Evolutionary conservation across 2,113 vertebrate species (phyloP).

Genomic region (Zeus faber): DNA sequence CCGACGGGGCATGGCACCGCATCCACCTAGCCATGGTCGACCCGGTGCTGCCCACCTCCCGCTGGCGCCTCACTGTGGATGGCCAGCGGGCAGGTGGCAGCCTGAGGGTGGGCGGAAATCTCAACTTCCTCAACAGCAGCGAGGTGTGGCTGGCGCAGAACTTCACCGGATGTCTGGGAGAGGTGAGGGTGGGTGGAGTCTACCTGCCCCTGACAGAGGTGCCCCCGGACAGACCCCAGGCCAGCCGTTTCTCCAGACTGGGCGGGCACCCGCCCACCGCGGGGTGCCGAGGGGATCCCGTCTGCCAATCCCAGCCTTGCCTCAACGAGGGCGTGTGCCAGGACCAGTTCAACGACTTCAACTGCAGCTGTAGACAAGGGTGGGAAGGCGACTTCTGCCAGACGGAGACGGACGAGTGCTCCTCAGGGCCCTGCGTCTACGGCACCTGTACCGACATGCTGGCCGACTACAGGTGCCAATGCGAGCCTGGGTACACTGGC

Average conservation of each 20-base stretch:
- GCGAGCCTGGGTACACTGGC: slow-evolving; percentile 81
- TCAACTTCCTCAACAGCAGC: slow-evolving; percentile 81
- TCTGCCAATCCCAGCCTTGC: slow-evolving; percentile 83
- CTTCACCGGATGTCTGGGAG: slow-evolving; percentile 88
- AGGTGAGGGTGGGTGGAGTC: slow-evolving; percentile 81
- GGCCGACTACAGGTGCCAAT: slow-evolving; percentile 83
- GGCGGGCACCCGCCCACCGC: slow-evolving; percentile 32
- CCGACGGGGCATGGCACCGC: slow-evolving; percentile 87
- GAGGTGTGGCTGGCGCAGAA: slow-evolving; percentile 79
- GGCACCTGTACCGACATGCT: slow-evolving; percentile 79
- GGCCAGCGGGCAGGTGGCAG: slow-evolving; percentile 54
- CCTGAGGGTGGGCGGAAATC: slow-evolving; percentile 59
- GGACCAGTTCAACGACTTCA: slow-evolving; percentile 84
- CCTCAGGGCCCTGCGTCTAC: slow-evolving; percentile 74
- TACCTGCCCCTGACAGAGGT: slow-evolving; percentile 77
- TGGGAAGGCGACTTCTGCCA: slow-evolving; percentile 85
- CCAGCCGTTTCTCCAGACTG: slow-evolving; percentile 70
- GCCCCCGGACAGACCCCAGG: slow-evolving; percentile 58
- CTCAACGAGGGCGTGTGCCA: slow-evolving; percentile 78
- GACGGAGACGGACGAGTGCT: slow-evolving; percentile 78
- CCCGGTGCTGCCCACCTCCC: slow-evolving; percentile 47
- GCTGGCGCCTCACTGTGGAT: slow-evolving; percentile 82
- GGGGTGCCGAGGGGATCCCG: slow-evolving; percentile 77
- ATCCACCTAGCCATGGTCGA: slow-evolving; percentile 75
- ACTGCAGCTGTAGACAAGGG: slow-evolving; percentile 79